phyloP scores from a whole-genome alignment of 1,140 invertebrate genomes.

The Nautilus pompilius region DNA sequence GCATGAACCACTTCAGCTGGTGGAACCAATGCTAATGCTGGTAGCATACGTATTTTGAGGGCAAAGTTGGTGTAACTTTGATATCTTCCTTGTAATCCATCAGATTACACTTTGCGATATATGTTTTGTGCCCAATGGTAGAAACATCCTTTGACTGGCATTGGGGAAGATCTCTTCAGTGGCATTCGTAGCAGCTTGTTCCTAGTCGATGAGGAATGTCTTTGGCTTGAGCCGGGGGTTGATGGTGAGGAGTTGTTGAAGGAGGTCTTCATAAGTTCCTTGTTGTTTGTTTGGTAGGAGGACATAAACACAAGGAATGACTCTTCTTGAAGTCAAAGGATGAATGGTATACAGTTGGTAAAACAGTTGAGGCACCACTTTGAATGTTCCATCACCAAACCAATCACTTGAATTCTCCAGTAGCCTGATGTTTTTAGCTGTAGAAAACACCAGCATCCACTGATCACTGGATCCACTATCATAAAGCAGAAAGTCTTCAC shows the following conservation, averaged over 20 bases:
- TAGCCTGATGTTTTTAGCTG: neutral
- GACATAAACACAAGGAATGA: neutral
- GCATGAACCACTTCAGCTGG: neutral
- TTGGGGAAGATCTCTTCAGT: neutral
- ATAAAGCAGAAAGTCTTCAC: neutral
- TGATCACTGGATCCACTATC: neutral
- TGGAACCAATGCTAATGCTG: neutral
- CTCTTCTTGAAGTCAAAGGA: neutral
- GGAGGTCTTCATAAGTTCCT: neutral
- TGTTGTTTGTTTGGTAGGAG: neutral
- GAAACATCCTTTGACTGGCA: neutral
- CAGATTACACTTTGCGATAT: neutral
- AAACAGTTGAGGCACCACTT: neutral
- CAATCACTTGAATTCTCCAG: neutral
- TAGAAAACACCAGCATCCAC: neutral
- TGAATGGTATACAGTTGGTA: neutral
- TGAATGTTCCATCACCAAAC: neutral
- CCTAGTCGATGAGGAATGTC: neutral
- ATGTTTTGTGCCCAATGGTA: neutral
- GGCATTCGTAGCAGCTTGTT: neutral
- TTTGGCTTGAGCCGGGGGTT: neutral
- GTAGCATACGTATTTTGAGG: neutral
- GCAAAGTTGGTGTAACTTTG: neutral
- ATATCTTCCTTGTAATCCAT: neutral
- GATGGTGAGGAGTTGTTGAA: neutral